These are phyloP conservation scores for Volucella inflata DNA, from an alignment of 2,888 invertebrate genomes.

Conservation along the genomic window DNA sequence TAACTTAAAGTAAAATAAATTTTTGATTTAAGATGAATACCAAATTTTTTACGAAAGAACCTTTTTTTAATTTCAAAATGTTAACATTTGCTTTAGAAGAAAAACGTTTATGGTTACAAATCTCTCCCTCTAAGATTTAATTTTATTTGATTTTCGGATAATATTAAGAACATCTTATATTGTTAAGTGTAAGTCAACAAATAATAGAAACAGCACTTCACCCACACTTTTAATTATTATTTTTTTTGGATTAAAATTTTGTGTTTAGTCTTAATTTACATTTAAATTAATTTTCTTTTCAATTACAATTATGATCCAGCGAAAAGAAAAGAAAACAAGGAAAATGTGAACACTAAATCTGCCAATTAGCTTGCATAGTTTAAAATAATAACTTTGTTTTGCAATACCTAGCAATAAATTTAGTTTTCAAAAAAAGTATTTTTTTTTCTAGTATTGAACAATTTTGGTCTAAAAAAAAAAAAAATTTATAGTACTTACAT, in stretches of 20 bases:
- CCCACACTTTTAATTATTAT: constrained; percentile 27
- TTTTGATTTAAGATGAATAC: too few species aligned
- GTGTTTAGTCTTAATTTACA: constrained; percentile 45
- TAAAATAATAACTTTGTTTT: too few species aligned
- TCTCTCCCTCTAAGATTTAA: too few species aligned
- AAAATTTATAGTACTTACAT: constrained; percentile 26
- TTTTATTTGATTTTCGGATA: too few species aligned
- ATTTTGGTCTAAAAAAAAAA: constrained; percentile 13
- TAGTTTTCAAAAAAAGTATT: neutral
- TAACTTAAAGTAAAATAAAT: too few species aligned
- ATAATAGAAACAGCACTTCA: constrained; percentile 6
- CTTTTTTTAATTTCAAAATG: too few species aligned
- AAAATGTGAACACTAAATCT: constrained; percentile 38
- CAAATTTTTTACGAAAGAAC: too few species aligned
- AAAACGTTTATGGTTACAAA: too few species aligned
- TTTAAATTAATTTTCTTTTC: neutral
- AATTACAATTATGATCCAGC: too few species aligned
- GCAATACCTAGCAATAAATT: neutral
- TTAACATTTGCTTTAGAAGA: too few species aligned
- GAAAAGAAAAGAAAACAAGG: constrained; percentile 31
- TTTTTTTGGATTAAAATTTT: constrained; percentile 4
- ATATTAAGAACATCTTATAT: neutral
- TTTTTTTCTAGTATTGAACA: neutral
- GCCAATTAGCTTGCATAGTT: neutral
- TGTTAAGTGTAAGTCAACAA: constrained; percentile 8